Evolutionary conservation across 2,113 vertebrate species (phyloP).

Genomic region (Puffinus mauretanicus): DNA sequence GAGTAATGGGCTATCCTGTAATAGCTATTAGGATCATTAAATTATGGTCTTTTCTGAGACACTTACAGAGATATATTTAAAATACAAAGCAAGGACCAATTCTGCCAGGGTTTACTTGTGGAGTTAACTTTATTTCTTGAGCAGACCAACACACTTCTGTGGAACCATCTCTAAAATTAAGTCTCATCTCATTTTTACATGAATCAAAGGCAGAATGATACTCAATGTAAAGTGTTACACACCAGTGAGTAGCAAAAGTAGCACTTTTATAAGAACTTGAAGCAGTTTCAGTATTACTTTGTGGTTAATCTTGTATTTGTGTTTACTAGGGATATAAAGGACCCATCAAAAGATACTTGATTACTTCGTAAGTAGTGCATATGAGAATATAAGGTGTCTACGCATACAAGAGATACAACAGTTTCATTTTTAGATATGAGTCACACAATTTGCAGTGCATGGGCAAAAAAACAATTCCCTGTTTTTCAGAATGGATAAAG

Average conservation of each 20-base stretch:
- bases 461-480: fast-evolving
- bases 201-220: not conserved
- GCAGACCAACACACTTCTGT: not conserved
- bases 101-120: not conserved
- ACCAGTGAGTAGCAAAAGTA: not conserved
- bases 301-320: not conserved
- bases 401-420: not conserved
- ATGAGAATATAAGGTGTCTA: not conserved
- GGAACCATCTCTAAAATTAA: not conserved
- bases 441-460: too few species aligned
- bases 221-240: not conserved
- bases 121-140: not conserved
- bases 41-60: not conserved
- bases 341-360: not conserved
- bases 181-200: not conserved
- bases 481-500: not conserved
- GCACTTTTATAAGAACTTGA: not conserved
- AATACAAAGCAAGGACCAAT: not conserved
- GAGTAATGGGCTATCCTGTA: not conserved
- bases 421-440: not conserved
- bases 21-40: not conserved
- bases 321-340: not conserved
- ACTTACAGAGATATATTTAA: not conserved
- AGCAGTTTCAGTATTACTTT: not conserved
- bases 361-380: not conserved